phyloP scores from a whole-genome alignment of 2,113 vertebrate species.

The Apodemus sylvaticus region DNA sequence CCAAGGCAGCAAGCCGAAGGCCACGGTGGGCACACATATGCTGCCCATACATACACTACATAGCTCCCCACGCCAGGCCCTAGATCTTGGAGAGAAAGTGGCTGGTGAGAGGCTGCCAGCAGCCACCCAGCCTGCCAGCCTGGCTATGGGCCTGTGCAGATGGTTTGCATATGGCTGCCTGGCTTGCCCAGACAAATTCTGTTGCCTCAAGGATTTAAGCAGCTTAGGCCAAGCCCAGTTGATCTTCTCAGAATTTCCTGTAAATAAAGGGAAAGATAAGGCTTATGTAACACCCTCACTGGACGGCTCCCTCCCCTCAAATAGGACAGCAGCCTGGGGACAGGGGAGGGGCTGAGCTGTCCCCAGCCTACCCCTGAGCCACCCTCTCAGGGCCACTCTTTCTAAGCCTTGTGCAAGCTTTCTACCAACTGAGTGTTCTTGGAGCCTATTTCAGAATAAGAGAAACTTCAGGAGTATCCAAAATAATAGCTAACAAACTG shows the following conservation, averaged over 20 bases:
- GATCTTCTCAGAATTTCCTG: constrained; percentile 38
- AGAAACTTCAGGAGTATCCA: background rate
- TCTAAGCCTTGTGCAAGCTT: background rate
- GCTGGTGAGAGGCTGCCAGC: background rate
- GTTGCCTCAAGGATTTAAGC: constrained; percentile 5
- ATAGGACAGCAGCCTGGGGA: background rate
- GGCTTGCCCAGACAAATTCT: background rate
- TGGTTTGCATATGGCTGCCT: background rate
- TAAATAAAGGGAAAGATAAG: constrained; percentile 37
- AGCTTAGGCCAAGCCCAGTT: background rate
- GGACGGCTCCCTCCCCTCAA: background rate
- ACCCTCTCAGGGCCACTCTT: background rate
- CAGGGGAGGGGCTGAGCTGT: too few species aligned
- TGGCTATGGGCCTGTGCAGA: background rate
- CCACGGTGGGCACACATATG: accelerated
- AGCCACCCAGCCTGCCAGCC: background rate
- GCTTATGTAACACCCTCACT: constrained; percentile 5
- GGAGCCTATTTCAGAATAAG: background rate
- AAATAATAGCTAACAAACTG: background rate
- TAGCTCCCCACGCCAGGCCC: background rate
- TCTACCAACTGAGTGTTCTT: background rate
- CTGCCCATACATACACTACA: accelerated
- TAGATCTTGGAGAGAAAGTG: background rate
- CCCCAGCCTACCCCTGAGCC: too few species aligned
- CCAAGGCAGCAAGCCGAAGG: background rate